Percentiles rank a stretch among this genome's conserved stretches.
Evolutionary conservation across 2,888 invertebrate species (phyloP).

Genomic region (Strigamia transsilvanica): DNA sequence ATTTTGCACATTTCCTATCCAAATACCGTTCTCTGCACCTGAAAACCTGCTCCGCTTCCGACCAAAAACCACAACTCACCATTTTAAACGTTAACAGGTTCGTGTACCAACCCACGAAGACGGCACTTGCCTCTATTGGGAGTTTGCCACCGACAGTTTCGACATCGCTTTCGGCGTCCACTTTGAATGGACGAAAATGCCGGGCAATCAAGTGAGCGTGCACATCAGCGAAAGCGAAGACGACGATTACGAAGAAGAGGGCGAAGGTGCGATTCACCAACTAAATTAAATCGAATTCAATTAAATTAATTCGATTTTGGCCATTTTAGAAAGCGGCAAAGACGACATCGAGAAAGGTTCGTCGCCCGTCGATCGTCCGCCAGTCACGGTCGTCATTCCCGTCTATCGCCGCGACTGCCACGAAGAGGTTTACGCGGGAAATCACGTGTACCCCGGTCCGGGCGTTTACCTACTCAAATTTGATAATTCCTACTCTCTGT

Average conservation of each 20-base stretch:
- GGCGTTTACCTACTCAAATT: conserved; percentile 98
- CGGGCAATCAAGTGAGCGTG: conserved; percentile 85
- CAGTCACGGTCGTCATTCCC: conserved; percentile 86
- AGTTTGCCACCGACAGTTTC: conserved; percentile 97
- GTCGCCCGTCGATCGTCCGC: conserved; percentile 66
- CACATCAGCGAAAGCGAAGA: conserved; percentile 96
- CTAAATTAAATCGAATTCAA: not conserved
- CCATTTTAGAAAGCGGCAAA: conserved; percentile 57
- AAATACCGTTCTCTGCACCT: too few species aligned
- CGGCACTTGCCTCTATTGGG: conserved; percentile 96
- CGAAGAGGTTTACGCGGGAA: conserved; percentile 96
- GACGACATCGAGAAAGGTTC: conserved; percentile 73
- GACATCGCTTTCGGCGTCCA: conserved; percentile 98
- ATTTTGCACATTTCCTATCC: too few species aligned
- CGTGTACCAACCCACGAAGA: conserved; percentile 95
- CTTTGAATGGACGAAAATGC: conserved; percentile 95
- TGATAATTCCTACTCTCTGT: conserved; percentile 98
- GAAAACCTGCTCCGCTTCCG: not conserved
- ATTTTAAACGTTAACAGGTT: conserved; percentile 65
- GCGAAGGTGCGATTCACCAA: not conserved
- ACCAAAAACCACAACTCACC: not conserved
- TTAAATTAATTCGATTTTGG: not conserved
- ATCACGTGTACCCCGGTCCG: conserved; percentile 94
- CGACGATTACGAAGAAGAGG: conserved; percentile 74
- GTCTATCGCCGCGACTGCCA: conserved; percentile 96